Base-by-base conservation (phyloP, 2,113 vertebrate species). In the Brachirus orientalis region DNA sequence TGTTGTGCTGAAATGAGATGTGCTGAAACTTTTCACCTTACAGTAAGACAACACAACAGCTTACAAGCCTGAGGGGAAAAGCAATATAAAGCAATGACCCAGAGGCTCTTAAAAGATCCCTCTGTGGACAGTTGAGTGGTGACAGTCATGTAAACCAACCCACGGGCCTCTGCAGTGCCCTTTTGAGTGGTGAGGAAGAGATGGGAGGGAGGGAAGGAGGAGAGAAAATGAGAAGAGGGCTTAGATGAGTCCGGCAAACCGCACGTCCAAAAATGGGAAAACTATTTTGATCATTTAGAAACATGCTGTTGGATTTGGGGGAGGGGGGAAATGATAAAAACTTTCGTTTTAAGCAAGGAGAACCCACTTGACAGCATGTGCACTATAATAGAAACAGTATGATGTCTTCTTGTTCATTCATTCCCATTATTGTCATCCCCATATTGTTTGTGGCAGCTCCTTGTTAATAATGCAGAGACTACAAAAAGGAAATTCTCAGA, bases 181-280 rank as follows among this genome's bases (percentile, higher is more conserved):
- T 82, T 92, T 63, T 50, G 64, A 77, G 61, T 17, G n/a, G 17
- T 69, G 58, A 60, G 55, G 43, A 77, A 69, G 54, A 58, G 59
- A 63, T 19, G 38, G 6, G 20, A 58, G 58, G 18, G 11, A 33
- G 36, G 43, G 11, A n/a, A 52, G 59, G 12, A 10, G 33, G 33
- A 47, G 10, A 45, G 44, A 60, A 57, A 60, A 48, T 8, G 37
- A 40, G 68, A 63, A 63, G 66, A 67, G 38, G 65, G 92, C 88
- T 78, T 86, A 88, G 76, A 86, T 22, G 68, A 94, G 80, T 84
- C 88, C 73, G 86, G 90, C 0, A 68, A 89, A 86, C 84, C 61
- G 71, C 84, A 83, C 73, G 52, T 78, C 93, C 91, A 93, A 94
- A 95, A 94, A 95, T 93, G 94, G 94, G 88, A 92, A 95, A 95